Base-by-base conservation (phyloP, 2,113 vertebrate species). In the Ceyx melanurus region DNA sequence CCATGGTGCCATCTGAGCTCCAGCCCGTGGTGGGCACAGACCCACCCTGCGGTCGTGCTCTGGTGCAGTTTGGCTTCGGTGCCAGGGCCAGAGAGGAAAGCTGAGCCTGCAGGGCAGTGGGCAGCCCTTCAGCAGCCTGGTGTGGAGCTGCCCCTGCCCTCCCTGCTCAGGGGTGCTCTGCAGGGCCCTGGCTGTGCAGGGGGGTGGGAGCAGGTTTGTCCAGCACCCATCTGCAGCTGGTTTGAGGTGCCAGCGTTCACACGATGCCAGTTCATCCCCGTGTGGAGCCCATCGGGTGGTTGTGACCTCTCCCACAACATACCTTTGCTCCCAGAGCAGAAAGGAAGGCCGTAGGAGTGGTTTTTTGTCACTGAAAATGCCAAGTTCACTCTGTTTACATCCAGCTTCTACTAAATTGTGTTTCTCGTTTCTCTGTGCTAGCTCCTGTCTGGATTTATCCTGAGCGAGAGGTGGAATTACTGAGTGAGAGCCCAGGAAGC, bases 381-480 rank as follows among this genome's bases (percentile, higher is more conserved):
- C 29, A 57, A 46, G 43, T 26, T 67, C 17, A 46, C 9, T 50
- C 45, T 89, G 29, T 65, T 91, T 19, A 14, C 37, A 35, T 68
- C 6, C 42, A 66, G 5, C 6, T 23, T 19, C 31, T 42, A 17
- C 64, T 95, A 62, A 95, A 46, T 74, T 67, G 26, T 82, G n/a
- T 20, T 83, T 92, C 82, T 33, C 10, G 7, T 73, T 87, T 85
- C 10, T 73, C 88, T 92, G 11, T 91, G 18, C 40, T 74, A 96
- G 94, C 53, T 61, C 3, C 77, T 68, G 78, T 83, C 94, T 93
- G 94, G 94, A 96, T 93, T 95, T 92, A 92, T 81, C 80, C 75
- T 90, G 92, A 90, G 33, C 0, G 0, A 90, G 80, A 48, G 37
- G 73, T 75, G 92, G 75, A 86, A 43, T 85, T 91, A 79, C 57